Evolutionary conservation across 2,113 vertebrate genomes (phyloP), one percentile per base, ranked within the genome.

Genomic region (Neotoma lepida): DNA sequence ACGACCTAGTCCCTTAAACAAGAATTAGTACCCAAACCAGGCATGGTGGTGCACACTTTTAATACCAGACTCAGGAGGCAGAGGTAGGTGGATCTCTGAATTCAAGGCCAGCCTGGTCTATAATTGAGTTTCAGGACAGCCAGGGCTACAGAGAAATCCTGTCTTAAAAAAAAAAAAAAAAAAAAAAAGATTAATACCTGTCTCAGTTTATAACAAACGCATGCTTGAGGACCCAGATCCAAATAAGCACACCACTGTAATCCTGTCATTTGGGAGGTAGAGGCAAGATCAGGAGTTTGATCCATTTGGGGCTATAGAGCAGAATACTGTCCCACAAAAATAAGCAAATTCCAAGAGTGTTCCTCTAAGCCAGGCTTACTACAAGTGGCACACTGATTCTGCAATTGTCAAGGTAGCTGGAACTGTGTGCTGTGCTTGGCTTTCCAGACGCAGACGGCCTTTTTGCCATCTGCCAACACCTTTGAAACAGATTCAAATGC

Each of bases 401-500:
- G 33, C 1, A 3, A 30, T 3, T 30, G 90, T 74, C 56, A 89
- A 90, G 73, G 39, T 44, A 86, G 86, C 86, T 91, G 80, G 78
- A 85, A 88, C 56, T 51, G 51, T 51, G 51, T 51, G 4, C 49
- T 87, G 14, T n/a, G 56, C 66, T 92, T 70, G 61, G 39, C 51
- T 86, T 85, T 84, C 54, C 64, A n/a, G 22, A 49, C 49, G 61
- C 46, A 86, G 20, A 73, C n/a, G 30, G 77, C 88, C 73, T 41
- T 44, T 39, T 46, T 15, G 13, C 14, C 33, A 33, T 95, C 66
- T 92, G 66, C 88, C 80, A 94, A 78, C 0, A 63, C 82, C 94
- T 80, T 92, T 94, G 94, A 96, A 96, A 95, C 3, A 2, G 73
- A 94, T 89, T 94, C 88, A 90, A 63, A 89, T 63, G 74, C 73